Evolutionary conservation across 1,140 invertebrate species (phyloP), one percentile per base, ranked within the genome.

Genomic region (Atopsyche davidsoni): DNA sequence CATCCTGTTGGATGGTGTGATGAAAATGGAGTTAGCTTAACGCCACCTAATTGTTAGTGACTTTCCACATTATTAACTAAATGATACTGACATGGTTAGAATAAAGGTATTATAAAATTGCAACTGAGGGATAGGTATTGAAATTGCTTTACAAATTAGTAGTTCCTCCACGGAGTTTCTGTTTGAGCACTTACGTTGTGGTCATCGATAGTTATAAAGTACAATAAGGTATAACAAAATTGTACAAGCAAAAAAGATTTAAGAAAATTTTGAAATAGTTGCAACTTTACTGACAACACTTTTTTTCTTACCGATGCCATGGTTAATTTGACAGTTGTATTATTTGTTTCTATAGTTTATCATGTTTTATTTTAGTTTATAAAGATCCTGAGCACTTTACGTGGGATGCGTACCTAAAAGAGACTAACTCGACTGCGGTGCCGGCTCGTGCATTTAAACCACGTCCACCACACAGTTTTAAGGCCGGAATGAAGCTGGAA

Each of bases 1-100:
- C 92, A 95, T 77, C 91, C 92, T 3, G 83, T 95, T 10, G 89
- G 92, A 40, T 96, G 91, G 90, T 94, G 92, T 64, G 79, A 87
- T 59, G 80, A 89, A 38, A 85, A 89, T 63, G 84, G 82, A 3
- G 78, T 84, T 49, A 71, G 78, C 41, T 72, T 97, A 3, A 92
- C 89, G 17, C 87, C 91, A 13, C 94, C 94, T 6, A 90, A 91
- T 66, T 84, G 85, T 87, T 64, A 80, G 76, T 74, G 32, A 38
- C 24, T 13, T n/a, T n/a, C n/a, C n/a, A n/a, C n/a, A n/a, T n/a
- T n/a, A n/a, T n/a, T n/a, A n/a, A n/a, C n/a, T n/a, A n/a, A n/a
- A n/a, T n/a, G n/a, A n/a, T n/a, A n/a, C n/a, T n/a, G n/a, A n/a
- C n/a, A n/a, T n/a, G n/a, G n/a, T n/a, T n/a, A n/a, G n/a, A n/a